A percentile compares a stretch with the other conserved stretches of the same genome.
Evolutionary conservation across 2,113 vertebrate species (phyloP).

Genomic region (Ahaetulla prasina): DNA sequence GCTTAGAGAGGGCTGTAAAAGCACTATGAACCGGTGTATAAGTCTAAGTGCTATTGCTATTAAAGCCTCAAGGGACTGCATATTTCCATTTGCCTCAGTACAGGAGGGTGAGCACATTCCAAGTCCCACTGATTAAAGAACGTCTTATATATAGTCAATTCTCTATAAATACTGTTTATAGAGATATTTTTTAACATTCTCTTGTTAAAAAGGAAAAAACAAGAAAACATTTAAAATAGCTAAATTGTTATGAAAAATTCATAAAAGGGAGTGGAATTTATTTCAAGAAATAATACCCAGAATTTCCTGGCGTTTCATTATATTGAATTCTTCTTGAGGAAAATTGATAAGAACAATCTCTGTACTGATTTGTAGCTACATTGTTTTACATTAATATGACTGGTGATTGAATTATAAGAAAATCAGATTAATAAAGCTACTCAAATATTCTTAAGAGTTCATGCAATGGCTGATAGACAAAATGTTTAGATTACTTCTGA

Average conservation of each 20-base stretch:
- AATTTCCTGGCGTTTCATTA: background rate
- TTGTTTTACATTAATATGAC: background rate
- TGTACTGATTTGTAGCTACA: background rate
- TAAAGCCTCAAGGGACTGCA: background rate
- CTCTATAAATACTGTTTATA: background rate
- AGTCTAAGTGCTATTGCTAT: too few relatives aligned
- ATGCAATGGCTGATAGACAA: background rate
- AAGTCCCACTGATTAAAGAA: background rate
- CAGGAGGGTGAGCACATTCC: background rate
- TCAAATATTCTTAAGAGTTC: background rate
- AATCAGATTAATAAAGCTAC: background rate
- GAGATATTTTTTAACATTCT: background rate
- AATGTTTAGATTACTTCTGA: background rate
- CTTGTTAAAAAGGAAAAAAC: constrained; percentile 22
- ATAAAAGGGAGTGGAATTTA: background rate
- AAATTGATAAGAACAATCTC: background rate
- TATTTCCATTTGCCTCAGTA: background rate
- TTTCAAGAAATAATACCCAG: background rate
- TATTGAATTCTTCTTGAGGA: background rate
- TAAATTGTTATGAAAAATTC: background rate
- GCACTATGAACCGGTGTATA: too few relatives aligned
- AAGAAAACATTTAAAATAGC: background rate
- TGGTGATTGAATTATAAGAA: background rate
- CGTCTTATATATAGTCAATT: background rate
- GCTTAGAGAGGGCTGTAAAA: too few relatives aligned